Evolutionary conservation across 1,140 invertebrate genomes (phyloP), one percentile per base, ranked within the genome.

Genomic region (Brachionus angularis): DNA sequence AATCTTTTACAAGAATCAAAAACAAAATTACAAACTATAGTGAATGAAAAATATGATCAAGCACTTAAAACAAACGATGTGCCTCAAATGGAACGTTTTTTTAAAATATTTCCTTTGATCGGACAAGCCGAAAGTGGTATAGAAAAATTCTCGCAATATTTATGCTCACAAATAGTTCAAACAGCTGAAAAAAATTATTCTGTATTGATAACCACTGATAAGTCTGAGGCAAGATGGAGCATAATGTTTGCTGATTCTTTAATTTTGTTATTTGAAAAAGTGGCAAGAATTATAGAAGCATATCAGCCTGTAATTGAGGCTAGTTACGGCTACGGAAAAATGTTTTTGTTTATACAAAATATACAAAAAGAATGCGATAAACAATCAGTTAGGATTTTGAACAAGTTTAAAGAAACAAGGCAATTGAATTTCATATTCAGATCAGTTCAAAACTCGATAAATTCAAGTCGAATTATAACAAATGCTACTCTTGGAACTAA

Each of bases 101-200:
- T 98, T 78, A 98, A 98, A 82, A 89, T 98, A 76, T 98, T 98
- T 82, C 96, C 96, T 1, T 84, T 98, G 23, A 83, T 98, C 3
- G 91, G 91, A 44, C 89, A 93, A 81, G 90, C 96, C 73, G 86
- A 89, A 46, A 90, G 92, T 77, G 96, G 96, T 0, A 84, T 98
- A 1, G 86, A 87, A 72, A 88, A 93, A 76, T 96, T 96, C 79
- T 90, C 91, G n/a, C 85, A 86, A 21, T 97, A 95, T 81, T 84
- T 98, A 2, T 89, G 89, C 75, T 84, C 86, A 42, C 79, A 84
- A 78, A 77, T 80, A 58, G 74, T 73, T 71, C 85, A 86, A 36
- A 88, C 86, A 53, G 85, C 88, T 1, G 86, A 88, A 70, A 90
- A 89, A 76, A 89, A 89, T 80, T 75, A 92, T 31, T 79, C 80